Conservation (phyloP, 2,113 vertebrate species). For the Sciurus niger region DNA sequence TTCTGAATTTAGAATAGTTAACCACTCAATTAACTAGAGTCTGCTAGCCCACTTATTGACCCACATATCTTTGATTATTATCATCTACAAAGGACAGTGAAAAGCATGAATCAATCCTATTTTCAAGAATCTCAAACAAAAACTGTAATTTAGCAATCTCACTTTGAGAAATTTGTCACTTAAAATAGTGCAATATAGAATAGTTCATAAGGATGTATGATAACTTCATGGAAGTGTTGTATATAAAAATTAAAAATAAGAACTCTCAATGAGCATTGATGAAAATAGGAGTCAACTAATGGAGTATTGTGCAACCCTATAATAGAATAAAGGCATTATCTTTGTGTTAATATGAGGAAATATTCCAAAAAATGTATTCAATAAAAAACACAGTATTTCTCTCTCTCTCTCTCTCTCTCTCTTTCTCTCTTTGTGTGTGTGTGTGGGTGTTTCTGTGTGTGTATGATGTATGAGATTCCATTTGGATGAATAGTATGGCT, state of each 20-base stretch:
- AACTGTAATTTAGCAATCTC: background rate
- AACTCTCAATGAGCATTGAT: background rate
- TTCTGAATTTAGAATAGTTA: constrained; percentile 25
- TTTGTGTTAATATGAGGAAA: background rate
- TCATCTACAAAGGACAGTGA: background rate
- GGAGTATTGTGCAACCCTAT: background rate
- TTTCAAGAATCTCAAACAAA: background rate
- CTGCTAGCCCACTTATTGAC: background rate
- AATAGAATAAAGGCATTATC: background rate
- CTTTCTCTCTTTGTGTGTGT: background rate
- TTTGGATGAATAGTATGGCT: background rate
- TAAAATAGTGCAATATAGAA: background rate
- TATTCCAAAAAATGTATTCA: background rate
- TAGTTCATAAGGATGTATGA: background rate
- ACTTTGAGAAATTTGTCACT: background rate
- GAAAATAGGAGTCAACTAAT: background rate
- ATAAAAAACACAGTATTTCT: background rate
- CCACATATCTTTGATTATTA: background rate
- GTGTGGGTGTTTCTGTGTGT: background rate
- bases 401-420: no score
- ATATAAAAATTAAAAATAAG: constrained; percentile 38
- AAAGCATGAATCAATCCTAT: background rate
- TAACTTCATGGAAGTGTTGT: background rate
- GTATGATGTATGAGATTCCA: no score
- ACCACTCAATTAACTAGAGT: background rate